Evolutionary conservation across 1,140 invertebrate species (phyloP), one percentile per base, ranked within the genome.

Genomic region (Lerema accius): DNA sequence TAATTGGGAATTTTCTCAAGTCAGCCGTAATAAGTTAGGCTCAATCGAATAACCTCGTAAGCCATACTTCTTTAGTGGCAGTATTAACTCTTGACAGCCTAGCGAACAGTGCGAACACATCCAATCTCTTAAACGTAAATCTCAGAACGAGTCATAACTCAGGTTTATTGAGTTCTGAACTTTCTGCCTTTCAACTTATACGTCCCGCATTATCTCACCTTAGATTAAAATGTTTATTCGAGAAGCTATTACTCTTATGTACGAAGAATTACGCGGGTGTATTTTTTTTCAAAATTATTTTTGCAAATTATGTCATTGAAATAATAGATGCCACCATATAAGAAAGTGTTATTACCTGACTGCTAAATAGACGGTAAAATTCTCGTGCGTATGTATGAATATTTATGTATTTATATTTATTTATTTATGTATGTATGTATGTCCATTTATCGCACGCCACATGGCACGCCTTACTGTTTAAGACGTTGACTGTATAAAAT

Each of bases 141-240:
- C 82, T 84, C 76, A 62, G 46, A 66, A 74, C 67, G 65, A 78
- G 76, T 77, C 76, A 78, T 85, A 85, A 87, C 73, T 87, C 82
- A 85, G 76, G 69, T 85, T 85, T 85, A 85, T 85, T 83, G 81
- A 84, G 81, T 84, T 71, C 64, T 71, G 76, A 76, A 82, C 73
- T 84, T 87, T 80, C 65, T 71, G 65, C 63, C 64, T 42, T 26
- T 35, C 43, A 56, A 56, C 23, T 71, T 65, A 74, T 71, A 56
- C 53, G 23, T 23, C 16, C 13, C 53, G 53, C 42, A 68, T 68
- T 71, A 68, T 71, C 68, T 71, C 53, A 66, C 63, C 67, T 59
- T 39, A 64, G 62, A 71, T 73, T 68, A 76, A 71, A 71, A 71
- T 72, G 68, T 65, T 56, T 40, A 40, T 56, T 56, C 23, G 19